Conservation (phyloP, 2,888 invertebrate species). For the Bombyx huttoni region DNA sequence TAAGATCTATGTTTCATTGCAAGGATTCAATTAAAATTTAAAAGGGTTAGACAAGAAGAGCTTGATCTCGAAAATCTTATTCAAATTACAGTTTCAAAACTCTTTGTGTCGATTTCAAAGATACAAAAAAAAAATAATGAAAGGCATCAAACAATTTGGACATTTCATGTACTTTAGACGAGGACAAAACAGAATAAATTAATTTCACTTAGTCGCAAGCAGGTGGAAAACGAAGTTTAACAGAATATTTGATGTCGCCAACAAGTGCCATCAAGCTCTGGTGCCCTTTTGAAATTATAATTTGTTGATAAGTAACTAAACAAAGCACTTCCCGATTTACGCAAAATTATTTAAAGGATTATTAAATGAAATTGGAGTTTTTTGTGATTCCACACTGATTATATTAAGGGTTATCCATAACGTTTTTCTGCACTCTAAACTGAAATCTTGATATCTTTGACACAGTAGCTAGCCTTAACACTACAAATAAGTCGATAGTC, state of each 20-base stretch:
- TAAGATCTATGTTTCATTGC: neutral
- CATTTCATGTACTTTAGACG: neutral
- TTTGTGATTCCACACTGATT: too few relatives aligned
- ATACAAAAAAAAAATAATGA: neutral
- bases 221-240: neutral
- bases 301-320: too few relatives aligned
- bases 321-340: too few relatives aligned
- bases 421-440: too few relatives aligned
- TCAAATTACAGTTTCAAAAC: neutral
- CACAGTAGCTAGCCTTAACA: too few relatives aligned
- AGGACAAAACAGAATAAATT: neutral
- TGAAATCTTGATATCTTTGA: too few relatives aligned
- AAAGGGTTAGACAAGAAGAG: neutral
- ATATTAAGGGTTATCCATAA: too few relatives aligned
- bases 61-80: neutral
- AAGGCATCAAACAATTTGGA: neutral
- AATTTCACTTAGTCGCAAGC: neutral
- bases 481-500: too few relatives aligned
- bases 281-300: neutral
- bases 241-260: constrained; percentile 2
- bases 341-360: too few relatives aligned
- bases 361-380: too few relatives aligned
- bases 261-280: constrained; percentile 4
- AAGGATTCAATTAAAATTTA: constrained; percentile 8
- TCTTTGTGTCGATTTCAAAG: neutral